A percentile compares a stretch with the other conserved stretches of the same genome.
These are phyloP conservation scores for Ochotona princeps DNA, from an alignment of 2,113 vertebrate species.

Conservation along the genomic window DNA sequence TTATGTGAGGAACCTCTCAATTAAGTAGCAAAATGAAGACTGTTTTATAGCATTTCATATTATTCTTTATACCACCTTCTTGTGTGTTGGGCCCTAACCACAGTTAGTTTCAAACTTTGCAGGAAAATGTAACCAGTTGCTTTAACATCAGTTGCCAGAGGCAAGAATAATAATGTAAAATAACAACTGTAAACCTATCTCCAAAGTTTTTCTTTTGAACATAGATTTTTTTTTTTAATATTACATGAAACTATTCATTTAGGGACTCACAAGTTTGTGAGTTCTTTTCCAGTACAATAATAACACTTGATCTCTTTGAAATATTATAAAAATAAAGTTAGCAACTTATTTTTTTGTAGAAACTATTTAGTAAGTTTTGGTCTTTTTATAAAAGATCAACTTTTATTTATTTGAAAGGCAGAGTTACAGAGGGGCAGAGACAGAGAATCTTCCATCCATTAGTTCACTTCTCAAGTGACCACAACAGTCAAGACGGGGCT, in stretches of 20 bases:
- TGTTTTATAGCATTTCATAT: not conserved
- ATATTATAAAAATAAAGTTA: not conserved
- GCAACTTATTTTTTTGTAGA: too few species aligned
- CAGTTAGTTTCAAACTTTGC: not conserved
- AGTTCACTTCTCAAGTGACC: too few species aligned
- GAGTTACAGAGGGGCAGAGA: too few species aligned
- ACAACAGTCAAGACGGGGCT: too few species aligned
- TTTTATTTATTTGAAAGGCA: too few species aligned
- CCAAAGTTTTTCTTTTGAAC: not conserved
- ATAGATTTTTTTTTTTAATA: not conserved
- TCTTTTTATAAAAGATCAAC: too few species aligned
- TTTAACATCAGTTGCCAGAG: not conserved
- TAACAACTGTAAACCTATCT: not conserved
- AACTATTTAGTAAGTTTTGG: too few species aligned
- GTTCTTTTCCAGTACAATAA: not conserved
- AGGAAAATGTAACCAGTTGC: not conserved
- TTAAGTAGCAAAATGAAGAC: not conserved
- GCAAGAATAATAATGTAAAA: not conserved
- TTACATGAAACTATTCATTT: not conserved
- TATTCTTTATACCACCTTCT: not conserved
- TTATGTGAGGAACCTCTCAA: not conserved
- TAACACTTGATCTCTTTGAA: not conserved
- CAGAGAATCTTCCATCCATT: too few species aligned
- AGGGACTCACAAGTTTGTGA: not conserved
- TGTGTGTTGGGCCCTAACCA: not conserved